A percentile compares a stretch with the other conserved stretches of the same genome.
These are phyloP conservation scores for Aspidiotus destructor DNA, from an alignment of 2,888 invertebrate species.

Conservation along the genomic window DNA sequence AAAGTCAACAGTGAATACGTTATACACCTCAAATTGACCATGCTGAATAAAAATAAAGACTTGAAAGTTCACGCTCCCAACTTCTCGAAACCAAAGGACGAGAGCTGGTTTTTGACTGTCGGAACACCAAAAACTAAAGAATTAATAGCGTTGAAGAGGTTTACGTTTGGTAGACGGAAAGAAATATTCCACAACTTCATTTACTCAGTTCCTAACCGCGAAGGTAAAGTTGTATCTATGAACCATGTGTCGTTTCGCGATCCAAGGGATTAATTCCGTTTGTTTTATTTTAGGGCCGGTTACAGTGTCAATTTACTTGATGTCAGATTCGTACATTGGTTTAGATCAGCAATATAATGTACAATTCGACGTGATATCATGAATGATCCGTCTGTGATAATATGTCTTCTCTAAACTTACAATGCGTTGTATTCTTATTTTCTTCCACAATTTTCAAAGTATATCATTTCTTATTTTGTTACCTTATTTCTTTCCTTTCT, in stretches of 20 bases:
- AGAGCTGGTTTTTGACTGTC: slow-evolving; percentile 87
- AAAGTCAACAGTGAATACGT: slow-evolving; percentile 62
- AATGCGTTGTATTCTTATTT: no score
- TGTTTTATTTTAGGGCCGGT: slow-evolving; percentile 51
- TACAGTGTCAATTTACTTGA: slow-evolving; percentile 67
- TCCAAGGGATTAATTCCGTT: not conserved
- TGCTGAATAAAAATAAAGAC: slow-evolving; percentile 48
- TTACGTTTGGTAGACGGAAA: slow-evolving; percentile 39
- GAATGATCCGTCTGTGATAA: not conserved
- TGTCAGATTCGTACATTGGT: slow-evolving; percentile 89
- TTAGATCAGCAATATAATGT: slow-evolving; percentile 78
- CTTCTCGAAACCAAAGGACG: slow-evolving; percentile 88
- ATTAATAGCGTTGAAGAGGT: slow-evolving; percentile 70
- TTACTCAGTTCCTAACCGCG: slow-evolving; percentile 14
- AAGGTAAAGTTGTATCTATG: not conserved
- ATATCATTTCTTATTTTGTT: no score
- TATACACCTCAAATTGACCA: slow-evolving; percentile 49
- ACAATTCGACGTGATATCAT: slow-evolving; percentile 42
- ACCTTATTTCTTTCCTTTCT: no score
- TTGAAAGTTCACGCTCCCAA: slow-evolving; percentile 65
- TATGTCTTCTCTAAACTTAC: no score
- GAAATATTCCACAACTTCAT: slow-evolving; percentile 25
- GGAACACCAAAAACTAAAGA: slow-evolving; percentile 63
- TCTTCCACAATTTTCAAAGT: no score
- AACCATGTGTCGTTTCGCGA: not conserved